These are phyloP conservation scores for Lepetodrilus schrolli DNA, from an alignment of 2,888 invertebrate genomes.

Conservation along the genomic window DNA sequence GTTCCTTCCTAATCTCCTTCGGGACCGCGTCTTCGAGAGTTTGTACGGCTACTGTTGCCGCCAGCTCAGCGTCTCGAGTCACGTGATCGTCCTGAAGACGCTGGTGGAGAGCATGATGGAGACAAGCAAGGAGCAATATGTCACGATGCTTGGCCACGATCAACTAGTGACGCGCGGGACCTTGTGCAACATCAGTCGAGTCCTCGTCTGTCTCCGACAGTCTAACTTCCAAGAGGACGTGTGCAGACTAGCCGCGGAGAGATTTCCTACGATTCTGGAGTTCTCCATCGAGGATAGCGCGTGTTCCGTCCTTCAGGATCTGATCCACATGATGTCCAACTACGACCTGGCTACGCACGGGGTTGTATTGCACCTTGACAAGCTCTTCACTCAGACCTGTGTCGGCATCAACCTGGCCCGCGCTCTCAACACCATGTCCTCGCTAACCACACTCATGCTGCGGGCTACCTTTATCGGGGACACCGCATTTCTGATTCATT, in stretches of 20 bases:
- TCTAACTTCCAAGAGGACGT: slow-evolving; percentile 41
- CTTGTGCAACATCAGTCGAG: slow-evolving; percentile 33
- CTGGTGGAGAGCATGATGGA: slow-evolving; percentile 14
- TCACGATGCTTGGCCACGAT: not conserved
- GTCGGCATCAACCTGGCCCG: slow-evolving; percentile 39
- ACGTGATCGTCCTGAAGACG: not conserved
- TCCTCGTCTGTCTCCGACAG: slow-evolving; percentile 42
- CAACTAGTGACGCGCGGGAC: slow-evolving; percentile 10
- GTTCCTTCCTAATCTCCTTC: slow-evolving; percentile 38
- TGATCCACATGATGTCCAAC: slow-evolving; percentile 28
- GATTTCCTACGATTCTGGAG: slow-evolving; percentile 43
- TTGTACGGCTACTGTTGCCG: slow-evolving; percentile 6
- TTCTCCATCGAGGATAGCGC: slow-evolving; percentile 41
- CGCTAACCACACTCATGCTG: slow-evolving; percentile 36
- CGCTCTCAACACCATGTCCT: slow-evolving; percentile 36
- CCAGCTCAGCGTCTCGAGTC: slow-evolving; percentile 5
- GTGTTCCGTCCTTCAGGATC: slow-evolving; percentile 35
- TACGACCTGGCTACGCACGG: slow-evolving; percentile 17
- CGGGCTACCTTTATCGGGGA: slow-evolving; percentile 43
- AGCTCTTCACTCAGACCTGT: slow-evolving; percentile 36
- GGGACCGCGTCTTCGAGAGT: slow-evolving; percentile 40
- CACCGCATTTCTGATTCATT: slow-evolving; percentile 41
- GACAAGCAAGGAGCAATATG: not conserved
- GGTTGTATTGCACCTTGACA: slow-evolving; percentile 43
- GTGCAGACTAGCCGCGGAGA: slow-evolving; percentile 34